Base-by-base conservation (phyloP, 2,888 invertebrate genomes). In the Hydroisotoma schaefferi region DNA sequence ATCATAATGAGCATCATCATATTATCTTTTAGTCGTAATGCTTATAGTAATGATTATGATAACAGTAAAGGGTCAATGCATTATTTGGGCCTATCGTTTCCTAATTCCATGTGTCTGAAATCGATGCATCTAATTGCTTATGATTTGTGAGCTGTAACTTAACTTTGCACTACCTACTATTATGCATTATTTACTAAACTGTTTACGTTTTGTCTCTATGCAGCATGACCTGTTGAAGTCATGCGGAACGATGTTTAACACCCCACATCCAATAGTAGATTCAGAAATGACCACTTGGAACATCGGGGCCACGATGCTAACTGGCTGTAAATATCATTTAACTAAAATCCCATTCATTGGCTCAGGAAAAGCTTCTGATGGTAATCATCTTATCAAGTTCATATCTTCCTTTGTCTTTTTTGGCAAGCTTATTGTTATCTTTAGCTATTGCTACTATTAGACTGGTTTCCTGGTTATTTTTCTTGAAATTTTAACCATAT, bases 301-400 rank as follows among this genome's bases (percentile, higher is more conserved):
- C 37, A 20, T 52, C 20, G 37, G 61, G 48, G 63, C 69, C 18
- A 67, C 69, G 37, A 68, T 71, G 57, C 53, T 71, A 18, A 73
- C 76, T 3, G 77, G 76, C 12, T 70, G 76, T 29, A 76, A 76
- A 59, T 77, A 78, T 65, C 74, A 76, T 57, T 68, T 78, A 37
- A 67, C 75, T 55, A 74, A 73, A 68, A 73, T 76, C 46, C 73
- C 74, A n/a, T 68, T 74, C 12, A 65, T 67, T 49, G 66, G 70
- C 47, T 64, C 63, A 57, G 70, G 71, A 43, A 70, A 70, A 53
- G 71, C 74, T 37, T 57, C 71, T 40, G 70, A 71, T 51, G 74
- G 74, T 74, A 70, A 67, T 57, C n/a, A n/a, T n/a, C 49, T 40
- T 18, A 40, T 40, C 40, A 18, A 15, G 20, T 40, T 40, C 15